Conservation (phyloP, 2,797 vertebrate species). For the Chrysocyon brachyurus region DNA sequence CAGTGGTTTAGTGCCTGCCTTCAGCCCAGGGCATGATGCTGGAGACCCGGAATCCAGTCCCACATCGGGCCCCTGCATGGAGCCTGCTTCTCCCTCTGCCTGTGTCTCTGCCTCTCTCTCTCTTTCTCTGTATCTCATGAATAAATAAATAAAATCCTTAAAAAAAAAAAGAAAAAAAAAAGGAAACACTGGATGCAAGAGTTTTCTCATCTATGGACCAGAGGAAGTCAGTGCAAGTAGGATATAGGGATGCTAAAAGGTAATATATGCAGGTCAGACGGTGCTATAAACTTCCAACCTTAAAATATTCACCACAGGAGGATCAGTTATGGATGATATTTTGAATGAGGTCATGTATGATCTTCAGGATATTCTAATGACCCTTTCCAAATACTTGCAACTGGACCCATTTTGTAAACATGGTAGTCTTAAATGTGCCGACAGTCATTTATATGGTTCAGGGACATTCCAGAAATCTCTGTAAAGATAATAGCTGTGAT, state of each 20-base stretch:
- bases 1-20: too few relatives aligned
- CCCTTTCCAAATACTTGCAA: background rate
- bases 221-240: background rate
- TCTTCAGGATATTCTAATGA: background rate
- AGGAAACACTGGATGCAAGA: background rate
- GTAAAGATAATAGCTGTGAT: background rate
- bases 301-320: background rate
- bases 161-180: too few relatives aligned
- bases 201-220: background rate
- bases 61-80: too few relatives aligned
- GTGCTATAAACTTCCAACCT: background rate
- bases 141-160: too few relatives aligned
- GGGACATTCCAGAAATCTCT: background rate
- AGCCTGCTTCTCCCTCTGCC: too few relatives aligned
- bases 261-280: background rate
- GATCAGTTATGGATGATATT: background rate
- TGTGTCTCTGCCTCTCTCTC: too few relatives aligned
- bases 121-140: too few relatives aligned
- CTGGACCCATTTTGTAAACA: background rate
- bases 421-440: fast-evolving
- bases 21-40: too few relatives aligned
- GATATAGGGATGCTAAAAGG: background rate
- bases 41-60: too few relatives aligned
- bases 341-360: background rate
- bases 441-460: background rate